Evolutionary conservation across 2,113 vertebrate species (phyloP).

Genomic region (Theristicus caerulescens): DNA sequence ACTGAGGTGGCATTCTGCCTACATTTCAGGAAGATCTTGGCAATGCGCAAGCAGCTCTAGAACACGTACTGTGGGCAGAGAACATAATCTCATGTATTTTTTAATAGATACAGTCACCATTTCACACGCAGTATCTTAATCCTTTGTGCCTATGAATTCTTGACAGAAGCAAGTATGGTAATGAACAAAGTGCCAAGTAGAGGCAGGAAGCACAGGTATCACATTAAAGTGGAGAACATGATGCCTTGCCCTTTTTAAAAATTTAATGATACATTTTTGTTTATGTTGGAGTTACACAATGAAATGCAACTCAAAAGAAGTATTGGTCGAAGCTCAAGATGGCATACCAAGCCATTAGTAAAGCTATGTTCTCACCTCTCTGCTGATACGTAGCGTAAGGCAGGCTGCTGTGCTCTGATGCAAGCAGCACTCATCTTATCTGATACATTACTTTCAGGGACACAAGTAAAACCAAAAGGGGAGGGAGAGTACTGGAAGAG

Average conservation of each 20-base stretch:
- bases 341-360: neutral
- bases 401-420: neutral
- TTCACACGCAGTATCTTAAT: neutral
- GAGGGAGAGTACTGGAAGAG: neutral
- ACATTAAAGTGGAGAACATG: neutral
- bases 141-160: neutral
- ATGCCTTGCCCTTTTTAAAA: neutral
- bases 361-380: neutral
- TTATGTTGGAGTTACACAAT: neutral
- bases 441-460: neutral
- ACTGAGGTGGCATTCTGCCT: neutral
- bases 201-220: neutral
- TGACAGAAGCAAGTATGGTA: neutral
- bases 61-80: accelerated
- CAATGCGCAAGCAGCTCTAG: neutral
- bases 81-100: neutral
- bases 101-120: neutral
- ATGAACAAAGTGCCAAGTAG: neutral
- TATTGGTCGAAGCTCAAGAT: neutral
- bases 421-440: neutral
- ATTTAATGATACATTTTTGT: neutral
- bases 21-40: neutral
- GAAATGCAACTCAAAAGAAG: neutral
- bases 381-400: neutral
- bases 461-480: neutral